phyloP scores from a whole-genome alignment of 1,140 invertebrate genomes.

The Drosophila lini region DNA sequence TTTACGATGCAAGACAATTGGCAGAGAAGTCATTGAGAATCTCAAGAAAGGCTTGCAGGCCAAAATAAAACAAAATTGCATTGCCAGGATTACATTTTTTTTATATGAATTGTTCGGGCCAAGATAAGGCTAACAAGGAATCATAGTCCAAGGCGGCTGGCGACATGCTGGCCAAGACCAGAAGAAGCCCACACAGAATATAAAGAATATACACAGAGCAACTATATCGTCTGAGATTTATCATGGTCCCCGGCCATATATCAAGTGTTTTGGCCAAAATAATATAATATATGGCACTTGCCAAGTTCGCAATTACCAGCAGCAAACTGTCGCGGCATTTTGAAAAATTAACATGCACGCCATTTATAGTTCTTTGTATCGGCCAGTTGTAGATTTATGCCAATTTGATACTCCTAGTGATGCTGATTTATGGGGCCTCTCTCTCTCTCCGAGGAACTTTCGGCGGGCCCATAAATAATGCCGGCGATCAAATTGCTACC shows the following conservation, averaged over 20 bases:
- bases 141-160: constrained; percentile 25
- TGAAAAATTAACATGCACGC: constrained; percentile 75
- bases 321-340: constrained; percentile 74
- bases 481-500: constrained; percentile 77
- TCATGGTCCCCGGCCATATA: constrained; percentile 62
- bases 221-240: constrained; percentile 73
- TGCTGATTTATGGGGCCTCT: constrained; percentile 67
- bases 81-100: constrained; percentile 40
- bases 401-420: constrained; percentile 66
- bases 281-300: constrained; percentile 76
- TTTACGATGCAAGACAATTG: constrained; percentile 66
- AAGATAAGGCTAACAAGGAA: constrained; percentile 38
- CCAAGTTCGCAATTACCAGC: constrained; percentile 74
- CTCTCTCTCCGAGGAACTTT: constrained; percentile 30
- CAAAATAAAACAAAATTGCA: constrained; percentile 60
- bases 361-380: constrained; percentile 38
- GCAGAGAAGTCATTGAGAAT: constrained; percentile 6
- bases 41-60: constrained; percentile 29
- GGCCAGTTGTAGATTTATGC: constrained; percentile 65
- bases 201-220: constrained; percentile 36
- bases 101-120: constrained; percentile 67
- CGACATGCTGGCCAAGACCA: constrained; percentile 36
- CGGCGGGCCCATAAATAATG: constrained; percentile 62
- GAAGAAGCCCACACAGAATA: constrained; percentile 17
- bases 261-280: constrained; percentile 74